Evolutionary conservation across 2,797 vertebrate species (phyloP).

Genomic region (Acanthurus leucopareius): DNA sequence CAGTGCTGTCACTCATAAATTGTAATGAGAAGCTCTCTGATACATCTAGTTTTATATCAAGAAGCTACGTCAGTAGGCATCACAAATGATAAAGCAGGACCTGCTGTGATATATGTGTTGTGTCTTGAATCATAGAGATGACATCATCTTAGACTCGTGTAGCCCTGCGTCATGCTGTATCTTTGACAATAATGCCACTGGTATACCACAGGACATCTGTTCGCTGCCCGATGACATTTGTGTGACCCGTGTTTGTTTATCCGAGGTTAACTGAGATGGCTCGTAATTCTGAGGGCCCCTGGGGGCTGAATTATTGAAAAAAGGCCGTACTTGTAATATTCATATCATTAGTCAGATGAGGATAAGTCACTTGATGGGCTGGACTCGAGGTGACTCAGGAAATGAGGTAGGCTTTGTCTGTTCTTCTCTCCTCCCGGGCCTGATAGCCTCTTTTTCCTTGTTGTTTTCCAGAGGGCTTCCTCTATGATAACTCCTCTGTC

Average conservation of each 20-base stretch:
- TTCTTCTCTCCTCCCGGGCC: conserved; percentile 48
- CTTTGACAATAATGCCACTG: conserved; percentile 24
- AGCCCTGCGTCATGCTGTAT: conserved; percentile 34
- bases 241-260: conserved; percentile 57
- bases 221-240: conserved; percentile 48
- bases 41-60: neutral
- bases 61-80: conserved; percentile 17
- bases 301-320: conserved; percentile 34
- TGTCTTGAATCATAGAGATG: conserved; percentile 20
- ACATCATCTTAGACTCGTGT: conserved; percentile 29
- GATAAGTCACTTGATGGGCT: conserved; percentile 74
- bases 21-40: conserved; percentile 9
- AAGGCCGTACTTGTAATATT: conserved; percentile 40
- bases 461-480: conserved; percentile 35
- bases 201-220: conserved; percentile 34
- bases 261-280: conserved; percentile 39
- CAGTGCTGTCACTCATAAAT: neutral
- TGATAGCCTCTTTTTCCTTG: conserved; percentile 50
- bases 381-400: conserved; percentile 68
- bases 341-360: conserved; percentile 81
- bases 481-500: neutral
- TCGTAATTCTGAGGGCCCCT: conserved; percentile 34
- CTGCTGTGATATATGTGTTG: conserved; percentile 13
- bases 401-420: conserved; percentile 38
- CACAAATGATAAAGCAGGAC: conserved; percentile 25